Evolutionary conservation across 2,888 invertebrate species (phyloP).

Genomic region (Hemistola chrysoprasaria): DNA sequence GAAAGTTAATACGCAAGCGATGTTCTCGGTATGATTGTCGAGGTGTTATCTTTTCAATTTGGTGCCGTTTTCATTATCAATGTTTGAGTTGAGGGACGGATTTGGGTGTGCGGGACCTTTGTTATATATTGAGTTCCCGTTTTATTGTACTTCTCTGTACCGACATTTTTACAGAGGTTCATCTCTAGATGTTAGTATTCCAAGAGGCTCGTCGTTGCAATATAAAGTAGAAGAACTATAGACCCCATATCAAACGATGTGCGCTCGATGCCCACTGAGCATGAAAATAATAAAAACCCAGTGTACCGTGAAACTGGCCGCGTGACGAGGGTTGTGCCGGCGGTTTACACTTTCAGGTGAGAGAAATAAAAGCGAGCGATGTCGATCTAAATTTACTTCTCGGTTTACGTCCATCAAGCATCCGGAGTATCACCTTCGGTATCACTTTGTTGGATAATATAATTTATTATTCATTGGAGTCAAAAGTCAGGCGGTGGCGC

Average conservation of each 20-base stretch:
- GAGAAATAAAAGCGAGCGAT: conserved; percentile 17
- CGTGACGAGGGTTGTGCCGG: conserved; percentile 30
- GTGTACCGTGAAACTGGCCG: conserved; percentile 24
- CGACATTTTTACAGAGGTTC: too few species aligned
- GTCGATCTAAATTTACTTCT: conserved; percentile 16
- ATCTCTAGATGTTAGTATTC: too few species aligned
- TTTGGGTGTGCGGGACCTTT: too few species aligned
- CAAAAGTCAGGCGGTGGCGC: too few species aligned
- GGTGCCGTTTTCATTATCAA: conserved; percentile 4
- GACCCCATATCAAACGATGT: conserved; percentile 22
- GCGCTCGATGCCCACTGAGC: conserved; percentile 26
- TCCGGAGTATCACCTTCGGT: conserved; percentile 6
- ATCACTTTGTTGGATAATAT: too few species aligned
- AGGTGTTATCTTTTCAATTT: conserved; percentile 15
- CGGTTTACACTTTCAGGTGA: conserved; percentile 19
- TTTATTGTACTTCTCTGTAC: too few species aligned
- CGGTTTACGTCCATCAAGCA: conserved; percentile 19
- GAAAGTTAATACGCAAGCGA: conserved; percentile 12
- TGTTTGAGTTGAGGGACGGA: conserved; percentile 1
- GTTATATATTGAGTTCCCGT: too few species aligned
- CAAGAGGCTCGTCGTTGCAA: conserved; percentile 10
- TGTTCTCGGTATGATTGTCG: conserved; percentile 8
- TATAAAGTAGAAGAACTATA: conserved; percentile 22
- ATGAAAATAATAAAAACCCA: conserved; percentile 33
- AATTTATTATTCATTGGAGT: too few species aligned